Conservation (phyloP, 2,113 vertebrate species). For the Cebus imitator region DNA sequence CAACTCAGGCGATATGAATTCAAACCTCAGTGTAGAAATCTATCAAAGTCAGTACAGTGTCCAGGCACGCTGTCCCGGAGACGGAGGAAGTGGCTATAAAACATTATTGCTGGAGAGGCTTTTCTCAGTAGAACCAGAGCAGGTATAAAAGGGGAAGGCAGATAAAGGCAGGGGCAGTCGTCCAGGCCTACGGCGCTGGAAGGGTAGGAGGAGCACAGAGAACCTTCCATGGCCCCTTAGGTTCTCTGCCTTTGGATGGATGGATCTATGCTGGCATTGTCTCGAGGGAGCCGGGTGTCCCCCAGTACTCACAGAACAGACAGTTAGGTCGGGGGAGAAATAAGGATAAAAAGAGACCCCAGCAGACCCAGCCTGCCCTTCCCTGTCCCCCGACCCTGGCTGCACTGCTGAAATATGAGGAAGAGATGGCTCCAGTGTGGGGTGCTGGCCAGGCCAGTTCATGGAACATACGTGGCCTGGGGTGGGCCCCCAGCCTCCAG, state of each 20-base stretch:
- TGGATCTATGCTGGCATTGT: slow-evolving; percentile 68
- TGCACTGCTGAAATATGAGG: not conserved
- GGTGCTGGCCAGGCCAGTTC: not conserved
- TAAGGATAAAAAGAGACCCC: slow-evolving; percentile 26
- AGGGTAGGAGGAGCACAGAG: not conserved
- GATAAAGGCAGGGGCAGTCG: rapidly evolving
- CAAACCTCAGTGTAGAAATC: slow-evolving; percentile 87
- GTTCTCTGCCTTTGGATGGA: not conserved
- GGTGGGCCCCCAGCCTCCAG: not conserved
- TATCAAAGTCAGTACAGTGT: slow-evolving; percentile 83
- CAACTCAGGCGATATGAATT: slow-evolving; percentile 78
- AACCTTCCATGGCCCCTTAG: not conserved
- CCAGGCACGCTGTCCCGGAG: slow-evolving; percentile 42
- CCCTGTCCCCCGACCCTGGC: not conserved
- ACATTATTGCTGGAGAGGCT: slow-evolving; percentile 84
- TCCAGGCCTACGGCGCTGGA: not conserved
- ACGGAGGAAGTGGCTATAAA: slow-evolving; percentile 78
- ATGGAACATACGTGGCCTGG: rapidly evolving
- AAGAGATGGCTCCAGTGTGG: slow-evolving; percentile 63
- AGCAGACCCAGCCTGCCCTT: not conserved
- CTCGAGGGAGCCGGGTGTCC: not conserved
- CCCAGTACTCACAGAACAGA: not conserved
- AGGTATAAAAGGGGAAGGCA: not conserved
- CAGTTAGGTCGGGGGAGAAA: not conserved
- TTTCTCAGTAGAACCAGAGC: slow-evolving; percentile 79